phyloP scores from a whole-genome alignment of 2,797 vertebrate genomes.

The Epinephelus coioides region DNA sequence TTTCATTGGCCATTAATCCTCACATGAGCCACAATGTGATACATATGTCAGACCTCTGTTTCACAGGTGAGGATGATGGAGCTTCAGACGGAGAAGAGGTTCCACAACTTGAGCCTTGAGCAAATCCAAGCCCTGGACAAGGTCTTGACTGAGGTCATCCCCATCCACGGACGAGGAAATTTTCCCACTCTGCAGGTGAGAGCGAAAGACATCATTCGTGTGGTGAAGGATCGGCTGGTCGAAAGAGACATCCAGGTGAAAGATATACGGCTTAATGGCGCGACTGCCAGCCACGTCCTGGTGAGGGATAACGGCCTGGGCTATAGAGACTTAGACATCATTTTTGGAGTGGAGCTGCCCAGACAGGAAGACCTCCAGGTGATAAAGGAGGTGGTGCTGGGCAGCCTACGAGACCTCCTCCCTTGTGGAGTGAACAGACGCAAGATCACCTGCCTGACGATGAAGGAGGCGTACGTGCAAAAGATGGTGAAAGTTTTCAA shows the following conservation, averaged over 20 bases:
- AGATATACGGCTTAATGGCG: slow-evolving; percentile 95
- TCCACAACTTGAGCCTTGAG: slow-evolving; percentile 92
- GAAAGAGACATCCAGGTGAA: slow-evolving; percentile 91
- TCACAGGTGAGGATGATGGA: slow-evolving; percentile 75
- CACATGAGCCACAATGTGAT: slow-evolving; percentile 35
- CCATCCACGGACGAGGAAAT: slow-evolving; percentile 95
- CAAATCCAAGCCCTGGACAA: slow-evolving; percentile 94
- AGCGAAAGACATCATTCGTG: slow-evolving; percentile 93
- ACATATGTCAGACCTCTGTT: slow-evolving; percentile 41
- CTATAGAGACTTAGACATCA: slow-evolving; percentile 96
- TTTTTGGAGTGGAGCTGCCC: slow-evolving; percentile 94
- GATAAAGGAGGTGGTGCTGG: slow-evolving; percentile 94
- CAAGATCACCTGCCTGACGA: slow-evolving; percentile 94
- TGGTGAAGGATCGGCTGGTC: slow-evolving; percentile 91
- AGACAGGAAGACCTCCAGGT: slow-evolving; percentile 94
- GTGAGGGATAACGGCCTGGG: slow-evolving; percentile 91
- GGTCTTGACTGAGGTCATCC: slow-evolving; percentile 93
- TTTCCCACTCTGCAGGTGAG: slow-evolving; percentile 97
- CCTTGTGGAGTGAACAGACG: slow-evolving; percentile 92
- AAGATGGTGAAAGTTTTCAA: slow-evolving; percentile 99
- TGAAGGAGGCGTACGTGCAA: slow-evolving; percentile 98
- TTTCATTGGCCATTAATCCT: slow-evolving; percentile 5
- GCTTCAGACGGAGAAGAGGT: slow-evolving; percentile 83
- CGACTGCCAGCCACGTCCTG: slow-evolving; percentile 95
- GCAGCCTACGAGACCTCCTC: slow-evolving; percentile 90